These are phyloP conservation scores for Sebastes nivosus DNA, from an alignment of 2,797 vertebrate genomes.

Conservation along the genomic window DNA sequence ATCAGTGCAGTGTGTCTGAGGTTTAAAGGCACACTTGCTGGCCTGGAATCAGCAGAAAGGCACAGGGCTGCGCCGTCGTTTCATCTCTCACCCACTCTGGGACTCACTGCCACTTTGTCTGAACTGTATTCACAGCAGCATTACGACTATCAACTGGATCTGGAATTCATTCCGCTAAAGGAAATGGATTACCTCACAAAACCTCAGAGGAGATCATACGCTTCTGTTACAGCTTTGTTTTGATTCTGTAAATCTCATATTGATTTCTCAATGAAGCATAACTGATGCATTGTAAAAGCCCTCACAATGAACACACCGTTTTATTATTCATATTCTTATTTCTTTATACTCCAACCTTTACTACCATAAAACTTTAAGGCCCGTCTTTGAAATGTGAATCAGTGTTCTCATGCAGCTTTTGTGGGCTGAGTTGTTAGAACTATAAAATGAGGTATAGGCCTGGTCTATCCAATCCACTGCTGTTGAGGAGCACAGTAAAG, in stretches of 20 bases:
- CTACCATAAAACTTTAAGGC: constrained; percentile 1
- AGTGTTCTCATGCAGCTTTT: constrained; percentile 17
- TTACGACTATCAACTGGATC: not conserved
- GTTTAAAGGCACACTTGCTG: constrained; percentile 37
- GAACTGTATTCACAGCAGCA: not conserved
- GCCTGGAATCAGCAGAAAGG: constrained; percentile 10
- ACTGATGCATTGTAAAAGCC: constrained; percentile 33
- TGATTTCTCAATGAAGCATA: constrained; percentile 53
- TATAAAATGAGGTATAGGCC: constrained; percentile 21
- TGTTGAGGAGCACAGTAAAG: constrained; percentile 2
- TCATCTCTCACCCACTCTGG: not conserved
- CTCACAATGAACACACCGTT: constrained; percentile 4
- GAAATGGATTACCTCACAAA: constrained; percentile 16
- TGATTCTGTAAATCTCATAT: constrained; percentile 49
- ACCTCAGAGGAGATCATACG: not conserved
- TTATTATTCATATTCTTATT: constrained; percentile 45
- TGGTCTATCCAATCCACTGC: not conserved
- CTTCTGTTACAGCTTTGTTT: constrained; percentile 38
- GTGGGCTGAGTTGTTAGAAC: constrained; percentile 21
- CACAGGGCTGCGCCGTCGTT: not conserved
- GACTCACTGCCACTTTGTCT: not conserved
- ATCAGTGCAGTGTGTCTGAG: constrained; percentile 19
- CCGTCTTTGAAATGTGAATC: constrained; percentile 34
- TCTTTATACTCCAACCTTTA: constrained; percentile 24
- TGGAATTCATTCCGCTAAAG: constrained; percentile 14